These are phyloP conservation scores for Drosophila murphyi DNA, from an alignment of 1,140 invertebrate genomes.

Conservation along the genomic window DNA sequence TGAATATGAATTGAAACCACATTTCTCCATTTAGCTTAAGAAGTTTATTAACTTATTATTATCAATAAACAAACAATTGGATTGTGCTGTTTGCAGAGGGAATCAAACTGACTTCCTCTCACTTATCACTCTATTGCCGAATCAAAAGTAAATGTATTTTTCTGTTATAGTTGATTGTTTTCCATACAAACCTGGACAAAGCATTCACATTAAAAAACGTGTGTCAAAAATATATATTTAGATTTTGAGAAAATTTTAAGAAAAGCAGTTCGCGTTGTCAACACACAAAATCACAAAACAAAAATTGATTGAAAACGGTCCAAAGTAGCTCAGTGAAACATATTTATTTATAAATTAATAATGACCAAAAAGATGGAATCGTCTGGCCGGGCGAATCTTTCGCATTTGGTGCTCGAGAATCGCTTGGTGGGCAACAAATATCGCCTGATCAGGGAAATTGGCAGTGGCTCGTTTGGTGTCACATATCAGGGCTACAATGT, in stretches of 20 bases:
- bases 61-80: too few relatives aligned
- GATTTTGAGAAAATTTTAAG: neutral
- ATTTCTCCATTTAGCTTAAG: too few relatives aligned
- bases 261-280: constrained; percentile 3
- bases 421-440: constrained; percentile 95
- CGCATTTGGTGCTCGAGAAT: constrained; percentile 54
- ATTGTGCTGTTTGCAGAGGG: too few relatives aligned
- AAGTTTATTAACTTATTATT: too few relatives aligned
- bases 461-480: constrained; percentile 98
- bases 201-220: constrained; percentile 3
- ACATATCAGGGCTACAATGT: constrained; percentile 99
- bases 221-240: neutral
- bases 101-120: too few relatives aligned
- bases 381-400: constrained; percentile 12
- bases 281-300: neutral
- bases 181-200: neutral
- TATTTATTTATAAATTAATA: neutral
- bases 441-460: constrained; percentile 97
- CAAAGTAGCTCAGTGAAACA: neutral
- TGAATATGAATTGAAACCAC: too few relatives aligned
- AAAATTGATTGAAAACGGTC: neutral
- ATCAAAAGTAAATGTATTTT: too few relatives aligned
- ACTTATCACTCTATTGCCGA: too few relatives aligned
- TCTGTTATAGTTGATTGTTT: too few relatives aligned
- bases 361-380: neutral